Evolutionary conservation across 2,888 invertebrate species (phyloP).

Genomic region (Octonoba sinensis): DNA sequence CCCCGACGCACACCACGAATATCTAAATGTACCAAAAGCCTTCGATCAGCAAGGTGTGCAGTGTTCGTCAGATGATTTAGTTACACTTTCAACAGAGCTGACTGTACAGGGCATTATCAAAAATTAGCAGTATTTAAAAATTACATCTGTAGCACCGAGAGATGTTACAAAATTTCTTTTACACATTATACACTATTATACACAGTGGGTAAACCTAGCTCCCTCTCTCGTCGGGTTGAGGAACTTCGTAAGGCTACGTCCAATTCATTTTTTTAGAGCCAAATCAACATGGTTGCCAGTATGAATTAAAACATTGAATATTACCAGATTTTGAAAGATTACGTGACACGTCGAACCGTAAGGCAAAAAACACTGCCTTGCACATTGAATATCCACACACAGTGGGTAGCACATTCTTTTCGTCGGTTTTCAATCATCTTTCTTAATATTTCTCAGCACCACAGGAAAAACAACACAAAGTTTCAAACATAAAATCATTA

Average conservation of each 20-base stretch:
- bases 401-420: too few relatives aligned
- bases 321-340: too few relatives aligned
- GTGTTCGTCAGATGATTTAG: slow-evolving; percentile 50
- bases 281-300: too few relatives aligned
- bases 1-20: too few relatives aligned
- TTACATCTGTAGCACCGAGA: slow-evolving; percentile 65
- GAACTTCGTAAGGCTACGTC: slow-evolving; percentile 59
- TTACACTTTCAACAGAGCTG: slow-evolving; percentile 64
- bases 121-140: slow-evolving; percentile 64
- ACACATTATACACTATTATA: slow-evolving; percentile 64
- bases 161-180: slow-evolving; percentile 63
- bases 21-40: slow-evolving; percentile 12
- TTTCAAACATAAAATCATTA: too few relatives aligned
- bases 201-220: slow-evolving; percentile 63
- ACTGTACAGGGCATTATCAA: slow-evolving; percentile 65
- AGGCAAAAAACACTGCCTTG: too few relatives aligned
- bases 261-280: background rate
- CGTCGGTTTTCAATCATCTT: too few relatives aligned
- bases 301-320: too few relatives aligned
- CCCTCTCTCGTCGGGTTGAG: slow-evolving; percentile 39
- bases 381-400: too few relatives aligned
- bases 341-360: too few relatives aligned
- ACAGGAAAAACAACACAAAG: too few relatives aligned
- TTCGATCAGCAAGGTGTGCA: slow-evolving; percentile 50
- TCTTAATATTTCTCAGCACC: too few relatives aligned